Evolutionary conservation across 2,888 invertebrate species (phyloP), one percentile per base, ranked within the genome.

Genomic region (Hyalella azteca): DNA sequence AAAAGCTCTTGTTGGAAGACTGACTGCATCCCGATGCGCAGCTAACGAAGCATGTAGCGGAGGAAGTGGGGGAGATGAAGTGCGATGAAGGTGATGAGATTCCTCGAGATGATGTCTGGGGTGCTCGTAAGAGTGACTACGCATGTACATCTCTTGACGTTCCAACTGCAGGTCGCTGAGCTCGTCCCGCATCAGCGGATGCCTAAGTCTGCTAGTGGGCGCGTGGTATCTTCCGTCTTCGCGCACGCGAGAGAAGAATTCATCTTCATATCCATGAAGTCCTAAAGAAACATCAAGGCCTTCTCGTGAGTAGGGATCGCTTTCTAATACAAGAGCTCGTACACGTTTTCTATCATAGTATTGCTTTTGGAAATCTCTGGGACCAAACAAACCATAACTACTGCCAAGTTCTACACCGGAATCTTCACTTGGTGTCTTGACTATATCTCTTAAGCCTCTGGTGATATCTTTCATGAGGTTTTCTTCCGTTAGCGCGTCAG

Each of bases 371-470:
- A 45, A 41, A n/a, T 75, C 75, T 39, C 75, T 75, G 32, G 75
- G 45, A 45, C 41, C 45, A n/a, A 75, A 75, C 29, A 75, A 45
- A 41, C 75, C 75, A 39, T 75, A 75, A 75, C 41, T 45, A 75
- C 75, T 75, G 45, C 75, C 75, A 19, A 75, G 92, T 89, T 96
- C 95, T 89, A 96, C 93, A 88, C 96, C 96, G 89, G 95, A 95
- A 92, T 96, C 96, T 90, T 96, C 96, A 89, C 95, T 95, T 86
- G 95, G 95, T 87, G 95, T 79, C 54, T 82, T 82, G 22, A 41
- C 77, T 50, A 80, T 79, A n/a, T 77, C 81, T 50, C 73, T 66
- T 22, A 75, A 29, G 49, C 73, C 49, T 32, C 73, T 79, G 45
- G 49, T 48, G 73, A 77, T 79, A 32, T 81, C 81, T 36, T 49